Evolutionary conservation across 2,888 invertebrate species (phyloP), one percentile per base, ranked within the genome.

Genomic region (Ryuthela nishihirai): DNA sequence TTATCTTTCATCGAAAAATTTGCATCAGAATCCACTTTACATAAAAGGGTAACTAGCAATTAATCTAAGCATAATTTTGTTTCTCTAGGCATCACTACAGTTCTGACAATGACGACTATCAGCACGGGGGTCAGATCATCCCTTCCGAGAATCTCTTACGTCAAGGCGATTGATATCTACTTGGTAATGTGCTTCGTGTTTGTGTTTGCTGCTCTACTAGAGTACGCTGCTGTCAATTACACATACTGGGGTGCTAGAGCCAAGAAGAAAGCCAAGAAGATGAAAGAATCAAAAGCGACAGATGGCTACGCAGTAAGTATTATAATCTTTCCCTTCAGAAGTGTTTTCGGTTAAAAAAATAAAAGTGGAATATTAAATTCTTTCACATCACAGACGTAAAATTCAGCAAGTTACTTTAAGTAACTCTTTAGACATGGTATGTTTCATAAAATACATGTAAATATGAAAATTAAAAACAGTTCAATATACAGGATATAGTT

Each of bases 121-220:
- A 95, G 94, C 72, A 97, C 97, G 9, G 98, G 97, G 15, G 97
- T 98, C 1, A 83, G 97, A 55, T 94, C 94, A 74, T 94, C 94
- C 58, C 80, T 98, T 52, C 98, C 98, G 4, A 82, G 97, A 69
- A 98, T 98, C 72, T 95, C 94, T 50, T 98, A 98, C 78, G 95
- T 98, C 38, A 98, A 98, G 77, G 95, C 95, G 62, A 98, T 98
- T 74, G 98, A 98, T 78, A 97, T 98, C 70, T 98, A 97, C 76
- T 79, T 98, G 71, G 97, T 97, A 64, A 95, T 95, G 92, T 95
- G 95, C 77, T 97, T 97, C 78, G 91, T 98, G 50, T 98, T 98
- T 77, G 98, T 98, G 4, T 98, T 98, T 75, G 95, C 97, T 38
- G 98, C 98, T 0, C 80, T 98, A 12, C 79, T 98, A 36, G 98